These are phyloP conservation scores for Corythornis cristatus DNA, from an alignment of 2,113 vertebrate species.

Conservation along the genomic window DNA sequence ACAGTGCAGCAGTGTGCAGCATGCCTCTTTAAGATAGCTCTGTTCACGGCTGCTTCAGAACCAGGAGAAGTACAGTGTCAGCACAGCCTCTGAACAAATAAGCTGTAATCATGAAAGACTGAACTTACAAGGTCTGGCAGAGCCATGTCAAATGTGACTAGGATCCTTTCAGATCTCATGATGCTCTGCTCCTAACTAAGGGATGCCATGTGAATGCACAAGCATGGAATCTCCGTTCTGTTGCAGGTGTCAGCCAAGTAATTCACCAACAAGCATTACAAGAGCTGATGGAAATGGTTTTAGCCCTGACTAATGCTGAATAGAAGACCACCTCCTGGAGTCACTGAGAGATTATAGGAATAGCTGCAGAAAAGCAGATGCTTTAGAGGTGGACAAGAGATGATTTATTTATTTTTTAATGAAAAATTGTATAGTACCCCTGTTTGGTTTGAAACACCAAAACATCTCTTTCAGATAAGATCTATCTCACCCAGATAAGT, in stretches of 20 bases:
- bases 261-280: background rate
- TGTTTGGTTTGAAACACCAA: background rate
- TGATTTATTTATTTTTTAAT: background rate
- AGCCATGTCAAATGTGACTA: background rate
- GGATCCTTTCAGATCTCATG: background rate
- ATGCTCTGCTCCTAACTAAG: background rate
- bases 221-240: background rate
- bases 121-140: background rate
- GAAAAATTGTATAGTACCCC: background rate
- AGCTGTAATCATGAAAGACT: background rate
- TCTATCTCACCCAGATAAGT: background rate
- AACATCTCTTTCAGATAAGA: background rate
- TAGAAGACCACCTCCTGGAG: background rate
- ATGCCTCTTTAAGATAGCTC: background rate
- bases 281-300: background rate
- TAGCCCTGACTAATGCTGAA: background rate
- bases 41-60: background rate
- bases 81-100: background rate
- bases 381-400: background rate
- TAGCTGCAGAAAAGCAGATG: background rate
- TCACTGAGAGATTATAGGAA: background rate
- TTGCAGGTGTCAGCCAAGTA: background rate
- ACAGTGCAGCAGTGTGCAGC: background rate
- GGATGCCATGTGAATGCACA: rapidly evolving
- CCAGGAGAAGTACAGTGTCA: background rate